Conservation (phyloP, 1,140 invertebrate genomes). For the Anthonomus grandis region DNA sequence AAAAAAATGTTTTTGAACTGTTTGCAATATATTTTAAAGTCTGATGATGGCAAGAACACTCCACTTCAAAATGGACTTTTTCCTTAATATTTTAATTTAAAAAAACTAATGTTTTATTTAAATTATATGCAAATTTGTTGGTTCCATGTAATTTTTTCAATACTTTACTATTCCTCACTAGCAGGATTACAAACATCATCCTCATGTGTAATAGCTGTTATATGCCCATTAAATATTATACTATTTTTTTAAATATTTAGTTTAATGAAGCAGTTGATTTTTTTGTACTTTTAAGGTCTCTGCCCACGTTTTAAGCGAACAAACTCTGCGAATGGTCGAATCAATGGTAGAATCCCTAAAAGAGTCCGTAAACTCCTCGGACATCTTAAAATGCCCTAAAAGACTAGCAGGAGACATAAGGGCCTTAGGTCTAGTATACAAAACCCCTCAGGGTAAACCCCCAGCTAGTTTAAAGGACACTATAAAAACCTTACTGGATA, state of each 20-base stretch:
- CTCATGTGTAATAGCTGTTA: too few species aligned
- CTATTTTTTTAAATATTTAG: neutral
- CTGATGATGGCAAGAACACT: too few species aligned
- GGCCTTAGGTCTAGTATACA: slow-evolving; percentile 56
- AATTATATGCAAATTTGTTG: too few species aligned
- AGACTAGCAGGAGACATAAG: slow-evolving; percentile 56
- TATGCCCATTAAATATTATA: too few species aligned
- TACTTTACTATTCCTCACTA: too few species aligned
- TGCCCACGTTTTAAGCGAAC: slow-evolving; percentile 58
- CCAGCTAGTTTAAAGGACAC: slow-evolving; percentile 38
- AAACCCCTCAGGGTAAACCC: slow-evolving; percentile 43
- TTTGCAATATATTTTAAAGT: too few species aligned
- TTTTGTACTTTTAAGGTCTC: slow-evolving; percentile 47
- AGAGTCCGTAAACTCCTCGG: slow-evolving; percentile 53
- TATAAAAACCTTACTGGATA: slow-evolving; percentile 37
- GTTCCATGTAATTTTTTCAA: too few species aligned
- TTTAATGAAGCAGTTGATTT: neutral
- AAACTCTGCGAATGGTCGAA: slow-evolving; percentile 58
- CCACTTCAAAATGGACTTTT: too few species aligned
- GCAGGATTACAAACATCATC: too few species aligned
- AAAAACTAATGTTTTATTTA: too few species aligned
- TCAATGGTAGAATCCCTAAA: slow-evolving; percentile 55
- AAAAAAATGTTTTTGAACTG: too few species aligned
- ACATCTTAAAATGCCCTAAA: slow-evolving; percentile 52
- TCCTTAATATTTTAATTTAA: too few species aligned